A percentile compares a stretch with the other conserved stretches of the same genome.
Conservation (phyloP, 2,797 vertebrate species). For the Phalanger gymnotis region DNA sequence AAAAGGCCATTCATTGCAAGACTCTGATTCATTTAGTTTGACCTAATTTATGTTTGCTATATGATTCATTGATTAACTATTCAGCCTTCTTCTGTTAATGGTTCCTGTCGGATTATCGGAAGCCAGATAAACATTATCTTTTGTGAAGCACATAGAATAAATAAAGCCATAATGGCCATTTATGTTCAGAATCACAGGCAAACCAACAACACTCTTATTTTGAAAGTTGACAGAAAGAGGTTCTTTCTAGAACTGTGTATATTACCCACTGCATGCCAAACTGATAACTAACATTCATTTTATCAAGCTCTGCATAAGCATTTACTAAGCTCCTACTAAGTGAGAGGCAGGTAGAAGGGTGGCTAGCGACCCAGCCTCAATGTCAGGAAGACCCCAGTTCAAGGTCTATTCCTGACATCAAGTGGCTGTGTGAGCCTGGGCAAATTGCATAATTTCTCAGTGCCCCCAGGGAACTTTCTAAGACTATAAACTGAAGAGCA, state of each 20-base stretch:
- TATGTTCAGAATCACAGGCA: slow-evolving; percentile 6
- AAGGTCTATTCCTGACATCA: background rate
- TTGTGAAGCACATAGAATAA: slow-evolving; percentile 37
- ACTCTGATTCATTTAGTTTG: background rate
- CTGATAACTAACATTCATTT: background rate
- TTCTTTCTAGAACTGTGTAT: background rate
- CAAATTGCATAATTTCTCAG: background rate
- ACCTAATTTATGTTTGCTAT: background rate
- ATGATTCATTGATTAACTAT: background rate
- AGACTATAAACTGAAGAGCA: background rate
- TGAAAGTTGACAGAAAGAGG: slow-evolving; percentile 20
- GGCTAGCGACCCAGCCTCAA: background rate
- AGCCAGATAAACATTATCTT: slow-evolving; percentile 23
- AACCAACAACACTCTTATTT: slow-evolving; percentile 31
- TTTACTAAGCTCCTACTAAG: background rate
- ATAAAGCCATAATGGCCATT: background rate
- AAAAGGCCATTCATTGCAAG: background rate
- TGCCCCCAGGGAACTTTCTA: background rate
- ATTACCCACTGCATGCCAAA: background rate
- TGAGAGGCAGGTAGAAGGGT: background rate
- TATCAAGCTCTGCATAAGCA: background rate
- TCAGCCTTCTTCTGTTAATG: slow-evolving; percentile 8
- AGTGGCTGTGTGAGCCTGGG: background rate
- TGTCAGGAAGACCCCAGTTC: background rate
- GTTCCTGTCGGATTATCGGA: slow-evolving; percentile 45